Conservation (phyloP, 2,113 vertebrate species). For the Chaetodon trifascialis region DNA sequence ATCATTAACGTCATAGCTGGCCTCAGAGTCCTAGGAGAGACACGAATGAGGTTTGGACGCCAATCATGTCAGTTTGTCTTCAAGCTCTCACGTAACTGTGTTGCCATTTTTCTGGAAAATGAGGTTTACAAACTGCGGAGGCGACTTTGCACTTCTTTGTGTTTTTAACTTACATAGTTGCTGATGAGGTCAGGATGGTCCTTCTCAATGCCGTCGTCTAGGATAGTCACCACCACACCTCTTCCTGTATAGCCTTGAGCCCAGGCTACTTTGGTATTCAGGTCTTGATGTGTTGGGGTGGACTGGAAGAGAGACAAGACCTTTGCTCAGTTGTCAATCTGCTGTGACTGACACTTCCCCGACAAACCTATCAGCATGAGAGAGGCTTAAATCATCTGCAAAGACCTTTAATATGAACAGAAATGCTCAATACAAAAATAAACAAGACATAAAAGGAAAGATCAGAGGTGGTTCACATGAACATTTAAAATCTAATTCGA, state of each 20-base stretch:
- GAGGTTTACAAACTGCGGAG: not conserved
- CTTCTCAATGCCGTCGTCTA: constrained; percentile 98
- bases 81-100: no score
- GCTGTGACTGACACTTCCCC: constrained; percentile 37
- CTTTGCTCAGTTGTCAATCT: constrained; percentile 54
- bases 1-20: constrained; percentile 98
- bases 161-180: constrained; percentile 92
- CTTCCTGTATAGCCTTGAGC: constrained; percentile 93
- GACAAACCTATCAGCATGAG: not conserved
- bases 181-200: constrained; percentile 94
- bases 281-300: constrained; percentile 80
- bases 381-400: constrained; percentile 1
- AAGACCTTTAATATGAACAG: constrained; percentile 18
- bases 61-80: not conserved
- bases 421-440: constrained; percentile 27
- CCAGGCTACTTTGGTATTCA: constrained; percentile 96
- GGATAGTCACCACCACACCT: constrained; percentile 95
- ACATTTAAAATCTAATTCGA: constrained; percentile 42
- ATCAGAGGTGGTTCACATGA: constrained; percentile 29
- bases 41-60: not conserved
- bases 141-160: not conserved
- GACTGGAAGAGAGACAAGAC: constrained; percentile 72
- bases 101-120: not conserved
- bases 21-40: constrained; percentile 90
- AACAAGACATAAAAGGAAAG: not conserved